These are phyloP conservation scores for Pyrocephalus nanus DNA, from an alignment of 2,797 vertebrate genomes.

Conservation along the genomic window DNA sequence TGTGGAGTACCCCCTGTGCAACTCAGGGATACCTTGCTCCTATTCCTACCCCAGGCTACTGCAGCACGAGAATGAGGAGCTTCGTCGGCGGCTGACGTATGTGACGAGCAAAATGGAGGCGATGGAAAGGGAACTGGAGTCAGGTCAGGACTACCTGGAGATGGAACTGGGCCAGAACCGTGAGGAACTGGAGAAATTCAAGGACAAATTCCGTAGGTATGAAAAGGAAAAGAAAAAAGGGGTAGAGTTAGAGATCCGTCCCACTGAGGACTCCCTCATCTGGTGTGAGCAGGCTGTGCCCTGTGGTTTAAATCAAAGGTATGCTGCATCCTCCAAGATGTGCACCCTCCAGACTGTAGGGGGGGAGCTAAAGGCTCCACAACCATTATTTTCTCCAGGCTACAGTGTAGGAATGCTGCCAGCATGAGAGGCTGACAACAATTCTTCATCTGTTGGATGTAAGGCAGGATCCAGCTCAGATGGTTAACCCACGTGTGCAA, in stretches of 20 bases:
- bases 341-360: background rate
- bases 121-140: constrained; percentile 92
- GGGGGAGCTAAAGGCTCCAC: background rate
- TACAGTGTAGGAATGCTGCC: background rate
- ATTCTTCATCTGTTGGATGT: background rate
- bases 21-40: background rate
- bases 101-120: constrained; percentile 93
- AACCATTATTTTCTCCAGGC: background rate
- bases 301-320: background rate
- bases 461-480: background rate
- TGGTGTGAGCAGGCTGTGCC: background rate
- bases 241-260: background rate
- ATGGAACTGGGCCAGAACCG: constrained; percentile 89
- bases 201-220: constrained; percentile 97
- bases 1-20: background rate
- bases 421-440: background rate
- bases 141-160: constrained; percentile 91
- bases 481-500: background rate
- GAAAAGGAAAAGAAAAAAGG: background rate
- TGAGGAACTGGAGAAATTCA: constrained; percentile 96
- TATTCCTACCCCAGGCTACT: constrained; percentile 73
- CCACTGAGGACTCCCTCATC: background rate
- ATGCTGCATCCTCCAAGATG: background rate
- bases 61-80: constrained; percentile 96
- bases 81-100: constrained; percentile 85